Conservation (phyloP, 2,113 vertebrate genomes). For the Lophochroa leadbeateri region DNA sequence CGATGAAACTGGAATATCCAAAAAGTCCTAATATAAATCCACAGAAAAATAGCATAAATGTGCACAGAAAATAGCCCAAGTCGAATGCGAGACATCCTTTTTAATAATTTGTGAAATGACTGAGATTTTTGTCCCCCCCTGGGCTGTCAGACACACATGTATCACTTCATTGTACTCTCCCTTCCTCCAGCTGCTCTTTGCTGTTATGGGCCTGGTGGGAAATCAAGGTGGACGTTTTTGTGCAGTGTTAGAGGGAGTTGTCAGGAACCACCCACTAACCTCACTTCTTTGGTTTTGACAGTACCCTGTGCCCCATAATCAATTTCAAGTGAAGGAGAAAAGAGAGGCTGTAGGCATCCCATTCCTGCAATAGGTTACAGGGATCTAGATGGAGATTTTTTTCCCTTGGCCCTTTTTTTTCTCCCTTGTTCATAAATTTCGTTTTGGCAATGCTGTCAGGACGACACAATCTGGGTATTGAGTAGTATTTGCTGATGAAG, state of each 20-base stretch:
- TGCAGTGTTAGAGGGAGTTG: background rate
- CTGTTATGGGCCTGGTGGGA: conserved; percentile 81
- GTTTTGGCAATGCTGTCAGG: background rate
- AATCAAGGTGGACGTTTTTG: background rate
- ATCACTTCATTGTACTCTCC: background rate
- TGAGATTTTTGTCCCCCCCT: background rate
- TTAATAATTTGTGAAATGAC: background rate
- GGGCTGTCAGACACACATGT: background rate
- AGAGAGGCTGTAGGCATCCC: background rate
- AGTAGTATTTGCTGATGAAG: background rate
- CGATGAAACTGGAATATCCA: background rate
- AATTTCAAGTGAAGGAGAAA: background rate
- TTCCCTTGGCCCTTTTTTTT: background rate
- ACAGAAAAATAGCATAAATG: too few relatives aligned
- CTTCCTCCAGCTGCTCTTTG: conserved; percentile 82
- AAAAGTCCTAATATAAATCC: background rate
- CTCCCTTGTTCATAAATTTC: background rate
- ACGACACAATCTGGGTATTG: background rate
- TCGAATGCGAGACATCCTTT: background rate
- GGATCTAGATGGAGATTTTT: background rate
- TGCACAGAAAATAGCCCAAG: background rate
- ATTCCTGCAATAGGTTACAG: background rate
- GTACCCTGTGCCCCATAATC: background rate
- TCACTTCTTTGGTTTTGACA: background rate
- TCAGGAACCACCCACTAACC: rapidly evolving